Evolutionary conservation across 1,140 invertebrate species (phyloP).

Genomic region (Protaetia brevitarsis): DNA sequence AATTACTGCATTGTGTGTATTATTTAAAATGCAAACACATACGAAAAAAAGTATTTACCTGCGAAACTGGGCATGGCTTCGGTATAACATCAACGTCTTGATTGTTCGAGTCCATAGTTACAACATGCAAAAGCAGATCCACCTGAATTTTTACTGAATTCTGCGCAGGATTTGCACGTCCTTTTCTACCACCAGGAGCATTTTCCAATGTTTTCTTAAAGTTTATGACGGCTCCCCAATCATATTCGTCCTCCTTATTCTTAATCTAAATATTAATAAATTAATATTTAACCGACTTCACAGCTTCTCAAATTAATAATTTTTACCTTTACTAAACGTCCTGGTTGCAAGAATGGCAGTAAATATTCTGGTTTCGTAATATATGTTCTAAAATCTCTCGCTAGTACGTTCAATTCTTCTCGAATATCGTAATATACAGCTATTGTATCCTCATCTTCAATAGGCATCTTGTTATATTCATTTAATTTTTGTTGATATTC

Average conservation of each 20-base stretch:
- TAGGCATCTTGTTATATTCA: constrained; percentile 60
- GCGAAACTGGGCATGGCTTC: constrained; percentile 61
- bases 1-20: no score
- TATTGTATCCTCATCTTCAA: constrained; percentile 75
- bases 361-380: constrained; percentile 86
- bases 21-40: no score
- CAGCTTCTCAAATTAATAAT: constrained; percentile 48
- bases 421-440: constrained; percentile 81
- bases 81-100: constrained; percentile 57
- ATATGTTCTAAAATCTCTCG: constrained; percentile 70
- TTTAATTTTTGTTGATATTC: constrained; percentile 72
- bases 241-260: constrained; percentile 82
- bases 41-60: constrained; percentile 48
- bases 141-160: constrained; percentile 65
- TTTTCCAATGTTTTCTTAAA: constrained; percentile 71
- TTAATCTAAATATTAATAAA: constrained; percentile 62
- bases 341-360: constrained; percentile 91
- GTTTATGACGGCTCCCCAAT: constrained; percentile 95
- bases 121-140: constrained; percentile 79
- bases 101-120: constrained; percentile 52
- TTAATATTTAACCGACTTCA: neutral
- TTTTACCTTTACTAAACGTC: constrained; percentile 86
- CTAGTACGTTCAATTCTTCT: constrained; percentile 74
- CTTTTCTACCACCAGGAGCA: constrained; percentile 45
- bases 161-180: constrained; percentile 57